A percentile compares a stretch with the other conserved stretches of the same genome.
Evolutionary conservation across 2,888 invertebrate species (phyloP).

Genomic region (Plebejus anna): DNA sequence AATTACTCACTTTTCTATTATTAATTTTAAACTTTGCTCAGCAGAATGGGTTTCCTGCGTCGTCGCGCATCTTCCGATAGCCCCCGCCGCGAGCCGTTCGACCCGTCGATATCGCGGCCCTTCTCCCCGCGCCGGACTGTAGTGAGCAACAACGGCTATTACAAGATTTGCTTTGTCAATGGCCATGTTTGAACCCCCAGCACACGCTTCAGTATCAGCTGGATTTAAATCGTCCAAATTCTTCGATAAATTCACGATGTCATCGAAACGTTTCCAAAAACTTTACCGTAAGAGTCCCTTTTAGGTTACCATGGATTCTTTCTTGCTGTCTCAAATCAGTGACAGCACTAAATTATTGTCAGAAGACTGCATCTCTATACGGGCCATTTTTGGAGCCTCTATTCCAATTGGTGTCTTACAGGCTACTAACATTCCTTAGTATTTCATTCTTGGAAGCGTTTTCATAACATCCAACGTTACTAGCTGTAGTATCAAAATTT

Average conservation of each 20-base stretch:
- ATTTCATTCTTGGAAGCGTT: not conserved
- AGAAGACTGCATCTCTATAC: not conserved
- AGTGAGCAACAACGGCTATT: slow-evolving; percentile 80
- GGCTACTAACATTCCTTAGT: not conserved
- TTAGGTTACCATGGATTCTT: not conserved
- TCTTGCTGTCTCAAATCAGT: not conserved
- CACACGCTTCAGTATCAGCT: slow-evolving; percentile 52
- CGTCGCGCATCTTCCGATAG: slow-evolving; percentile 78
- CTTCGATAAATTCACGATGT: not conserved
- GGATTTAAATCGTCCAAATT: slow-evolving; percentile 56
- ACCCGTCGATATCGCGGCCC: slow-evolving; percentile 64
- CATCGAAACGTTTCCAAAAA: not conserved
- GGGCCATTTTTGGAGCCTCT: not conserved
- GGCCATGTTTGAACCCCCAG: slow-evolving; percentile 68
- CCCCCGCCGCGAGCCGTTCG: slow-evolving; percentile 73
- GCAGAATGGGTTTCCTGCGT: slow-evolving; percentile 74
- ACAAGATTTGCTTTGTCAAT: slow-evolving; percentile 81
- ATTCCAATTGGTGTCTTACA: not conserved
- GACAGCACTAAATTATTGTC: not conserved
- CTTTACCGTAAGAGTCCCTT: not conserved
- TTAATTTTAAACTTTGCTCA: slow-evolving; percentile 29
- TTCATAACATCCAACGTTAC: not conserved
- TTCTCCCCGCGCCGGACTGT: slow-evolving; percentile 79
- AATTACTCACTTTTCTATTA: not conserved
- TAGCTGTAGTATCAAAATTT: not conserved